These are phyloP conservation scores for Bos javanicus DNA, from an alignment of 2,113 vertebrate genomes.

Conservation along the genomic window DNA sequence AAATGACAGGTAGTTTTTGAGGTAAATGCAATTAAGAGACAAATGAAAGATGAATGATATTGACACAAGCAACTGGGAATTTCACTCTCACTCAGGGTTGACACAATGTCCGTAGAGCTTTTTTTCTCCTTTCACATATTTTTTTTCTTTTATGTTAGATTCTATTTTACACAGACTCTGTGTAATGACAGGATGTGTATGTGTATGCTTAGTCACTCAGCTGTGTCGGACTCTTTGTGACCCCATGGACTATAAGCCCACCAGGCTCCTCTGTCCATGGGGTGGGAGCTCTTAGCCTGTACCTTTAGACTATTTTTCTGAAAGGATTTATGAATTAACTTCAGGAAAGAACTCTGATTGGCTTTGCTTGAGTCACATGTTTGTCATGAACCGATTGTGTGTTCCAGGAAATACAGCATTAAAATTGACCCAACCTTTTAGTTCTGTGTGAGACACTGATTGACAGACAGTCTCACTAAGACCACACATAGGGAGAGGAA, in stretches of 20 bases:
- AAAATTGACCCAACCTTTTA: neutral
- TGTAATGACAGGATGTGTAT: neutral
- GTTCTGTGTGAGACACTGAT: neutral
- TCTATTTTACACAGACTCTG: neutral
- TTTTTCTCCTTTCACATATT: neutral
- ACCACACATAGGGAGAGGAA: neutral
- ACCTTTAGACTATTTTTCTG: neutral
- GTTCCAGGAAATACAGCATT: neutral
- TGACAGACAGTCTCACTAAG: neutral
- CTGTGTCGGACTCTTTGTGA: fast-evolving
- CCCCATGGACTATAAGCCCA: neutral
- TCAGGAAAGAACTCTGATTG: neutral
- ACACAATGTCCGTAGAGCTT: neutral
- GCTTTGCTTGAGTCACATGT: neutral
- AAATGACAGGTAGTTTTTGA: neutral
- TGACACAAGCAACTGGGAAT: neutral
- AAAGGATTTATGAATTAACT: neutral
- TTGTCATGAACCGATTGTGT: neutral
- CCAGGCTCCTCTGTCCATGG: neutral
- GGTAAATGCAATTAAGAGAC: neutral
- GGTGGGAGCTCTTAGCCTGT: neutral
- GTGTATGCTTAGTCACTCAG: neutral
- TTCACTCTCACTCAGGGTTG: neutral
- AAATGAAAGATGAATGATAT: neutral
- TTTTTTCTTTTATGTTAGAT: neutral